Conservation (phyloP, 2,888 invertebrate species). For the Amphipyra tragopoginis region DNA sequence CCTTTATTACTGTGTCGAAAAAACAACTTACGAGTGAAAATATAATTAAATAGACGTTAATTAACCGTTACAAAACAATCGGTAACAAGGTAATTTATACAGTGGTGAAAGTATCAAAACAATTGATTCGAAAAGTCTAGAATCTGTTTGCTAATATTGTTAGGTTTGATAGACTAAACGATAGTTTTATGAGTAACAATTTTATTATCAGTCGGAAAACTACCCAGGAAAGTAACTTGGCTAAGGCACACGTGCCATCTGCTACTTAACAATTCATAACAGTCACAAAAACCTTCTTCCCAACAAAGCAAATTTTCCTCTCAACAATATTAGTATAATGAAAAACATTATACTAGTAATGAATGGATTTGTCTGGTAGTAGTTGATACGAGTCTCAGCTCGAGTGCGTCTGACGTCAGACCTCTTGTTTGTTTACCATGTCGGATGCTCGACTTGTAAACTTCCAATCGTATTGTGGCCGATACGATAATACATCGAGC, state of each 20-base stretch:
- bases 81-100: constrained; percentile 21
- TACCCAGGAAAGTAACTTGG: too few relatives aligned
- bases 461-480: constrained; percentile 81
- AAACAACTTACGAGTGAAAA: constrained; percentile 4
- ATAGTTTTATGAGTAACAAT: too few relatives aligned
- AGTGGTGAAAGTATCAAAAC: constrained; percentile 35
- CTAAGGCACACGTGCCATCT: too few relatives aligned
- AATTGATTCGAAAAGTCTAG: constrained; percentile 17
- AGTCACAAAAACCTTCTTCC: too few relatives aligned
- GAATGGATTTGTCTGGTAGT: constrained; percentile 40
- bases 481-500: constrained; percentile 64
- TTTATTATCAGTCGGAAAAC: too few relatives aligned
- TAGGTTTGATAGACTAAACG: too few relatives aligned
- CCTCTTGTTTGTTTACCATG: constrained; percentile 80
- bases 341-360: constrained; percentile 38
- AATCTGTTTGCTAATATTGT: neutral
- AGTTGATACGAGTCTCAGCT: constrained; percentile 43
- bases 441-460: constrained; percentile 82
- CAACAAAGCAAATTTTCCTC: neutral
- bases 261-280: too few relatives aligned
- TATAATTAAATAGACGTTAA: constrained; percentile 21
- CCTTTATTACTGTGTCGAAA: constrained; percentile 23
- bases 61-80: constrained; percentile 37
- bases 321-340: constrained; percentile 4
- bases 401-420: constrained; percentile 77